Base-by-base conservation (phyloP, 35 echinoderm and acorn worm species). In the Patiria miniata region DNA sequence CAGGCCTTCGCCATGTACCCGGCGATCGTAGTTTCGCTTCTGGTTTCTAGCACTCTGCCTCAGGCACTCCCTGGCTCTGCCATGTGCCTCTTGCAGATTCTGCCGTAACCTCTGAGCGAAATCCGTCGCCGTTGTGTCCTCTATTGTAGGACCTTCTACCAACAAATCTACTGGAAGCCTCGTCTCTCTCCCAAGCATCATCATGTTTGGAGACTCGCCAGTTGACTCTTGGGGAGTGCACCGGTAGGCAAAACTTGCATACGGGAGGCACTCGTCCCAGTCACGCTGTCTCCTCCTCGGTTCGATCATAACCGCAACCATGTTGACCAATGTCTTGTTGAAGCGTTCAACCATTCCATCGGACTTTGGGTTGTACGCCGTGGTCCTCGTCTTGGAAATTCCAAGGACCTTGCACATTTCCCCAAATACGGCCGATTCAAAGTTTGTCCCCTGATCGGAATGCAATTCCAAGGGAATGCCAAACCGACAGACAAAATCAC, bases 211-310 rank as follows among this genome's bases (percentile, higher is more conserved):
- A 1, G 85, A 82, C 17, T 89, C 37, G 3, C 88, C 95, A 28
- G 87, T 93, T 10, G 87, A 76, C 19, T 95, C 86, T 36, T 86
- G 90, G n/a, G 61, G 61, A 69, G 61, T 69, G 61, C 61, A 69
- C 23, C 61, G 61, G n/a, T n/a, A n/a, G 0, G 80, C 86, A 88
- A 19, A 88, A 69, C 8, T 40, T 84, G 29, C 80, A 47, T 83
- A 89, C 9, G 79, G 81, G 18, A 93, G 55, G 39, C 47, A 78
- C 36, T 85, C 55, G 37, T 85, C 83, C 83, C 83, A 65, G n/a
- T 85, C 60, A 32, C 17, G 29, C 83, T 85, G 83, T 37, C 33
- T 85, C 1, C 54, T n/a, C 10, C 78, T 39, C 32, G 55, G 55
- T 4, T 22, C 68, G n/a, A 78, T 78, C 61, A 87, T 39, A 1